Evolutionary conservation across 2,888 invertebrate species (phyloP), one percentile per base, ranked within the genome.

Genomic region (Rosalia funebris): DNA sequence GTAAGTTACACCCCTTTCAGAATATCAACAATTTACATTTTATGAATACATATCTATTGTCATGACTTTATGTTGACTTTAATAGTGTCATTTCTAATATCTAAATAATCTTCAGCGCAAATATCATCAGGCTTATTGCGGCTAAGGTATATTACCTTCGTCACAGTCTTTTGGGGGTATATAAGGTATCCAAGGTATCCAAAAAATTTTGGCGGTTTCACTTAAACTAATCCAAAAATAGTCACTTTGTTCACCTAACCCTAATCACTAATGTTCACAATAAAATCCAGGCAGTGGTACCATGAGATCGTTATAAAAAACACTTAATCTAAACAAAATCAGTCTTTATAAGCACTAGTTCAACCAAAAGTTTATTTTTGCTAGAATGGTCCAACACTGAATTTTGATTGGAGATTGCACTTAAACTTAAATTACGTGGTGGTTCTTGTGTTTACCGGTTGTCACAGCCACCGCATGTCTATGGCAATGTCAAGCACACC

Each of bases 171-270:
- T 72, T 41, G 70, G 72, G 60, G 75, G 70, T 58, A 71, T 68
- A 64, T 72, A 75, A 65, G 75, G 72, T 70, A 76, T 76, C 76
- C 76, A 76, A 71, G 75, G 75, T 76, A 76, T 76, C 75, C 76
- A 76, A 71, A 75, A 75, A 75, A 76, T 75, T 69, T 75, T 76
- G 75, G 65, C 71, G 65, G 66, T 53, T 68, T 69, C 71, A 71
- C 72, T 71, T 42, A 56, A 68, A 68, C 63, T 68, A 55, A 65
- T 62, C 65, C 65, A 62, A 64, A 44, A 66, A 58, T 52, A 60
- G 69, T 72, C 66, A 70, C 71, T 56, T 12, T 15, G 12, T 10
- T 34, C 47, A 57, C 45, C 41, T 31, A 31, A 12, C 17, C 15
- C 31, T 53, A 37, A 32, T 32, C 53, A 53, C 53, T 53, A 53